Conservation (phyloP, 1,140 invertebrate genomes). For the Gonioctena quinquepunctata region DNA sequence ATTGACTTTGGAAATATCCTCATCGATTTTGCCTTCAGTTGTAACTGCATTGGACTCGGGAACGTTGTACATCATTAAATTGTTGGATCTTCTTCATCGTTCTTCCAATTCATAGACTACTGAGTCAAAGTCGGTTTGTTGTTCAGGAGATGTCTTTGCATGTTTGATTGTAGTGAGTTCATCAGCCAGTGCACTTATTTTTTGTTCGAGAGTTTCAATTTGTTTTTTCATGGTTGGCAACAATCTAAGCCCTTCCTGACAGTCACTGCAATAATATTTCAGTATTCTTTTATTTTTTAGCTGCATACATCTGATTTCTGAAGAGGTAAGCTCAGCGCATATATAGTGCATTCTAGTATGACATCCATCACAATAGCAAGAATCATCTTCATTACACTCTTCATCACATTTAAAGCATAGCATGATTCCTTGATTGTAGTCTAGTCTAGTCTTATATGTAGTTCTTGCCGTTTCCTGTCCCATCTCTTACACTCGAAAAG, state of each 20-base stretch:
- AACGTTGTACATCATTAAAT: background rate
- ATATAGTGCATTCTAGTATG: background rate
- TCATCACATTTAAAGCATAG: background rate
- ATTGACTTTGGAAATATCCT: background rate
- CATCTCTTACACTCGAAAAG: too few relatives aligned
- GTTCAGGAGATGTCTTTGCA: background rate
- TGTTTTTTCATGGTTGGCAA: background rate
- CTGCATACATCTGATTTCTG: background rate
- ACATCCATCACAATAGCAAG: background rate
- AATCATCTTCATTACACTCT: background rate
- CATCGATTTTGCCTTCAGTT: background rate
- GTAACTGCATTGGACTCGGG: background rate
- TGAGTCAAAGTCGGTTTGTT: background rate
- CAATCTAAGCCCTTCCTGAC: background rate
- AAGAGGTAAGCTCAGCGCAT: background rate
- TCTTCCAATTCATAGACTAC: background rate
- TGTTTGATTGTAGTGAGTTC: too few relatives aligned
- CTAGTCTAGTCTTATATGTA: too few relatives aligned
- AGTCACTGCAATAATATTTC: background rate
- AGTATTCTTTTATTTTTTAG: background rate
- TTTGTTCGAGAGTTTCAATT: background rate
- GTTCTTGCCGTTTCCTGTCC: too few relatives aligned
- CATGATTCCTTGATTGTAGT: too few relatives aligned
- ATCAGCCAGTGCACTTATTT: background rate
- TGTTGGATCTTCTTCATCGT: background rate